Evolutionary conservation across 2,888 invertebrate genomes (phyloP), one percentile per base, ranked within the genome.

Genomic region (Carcina quercana): DNA sequence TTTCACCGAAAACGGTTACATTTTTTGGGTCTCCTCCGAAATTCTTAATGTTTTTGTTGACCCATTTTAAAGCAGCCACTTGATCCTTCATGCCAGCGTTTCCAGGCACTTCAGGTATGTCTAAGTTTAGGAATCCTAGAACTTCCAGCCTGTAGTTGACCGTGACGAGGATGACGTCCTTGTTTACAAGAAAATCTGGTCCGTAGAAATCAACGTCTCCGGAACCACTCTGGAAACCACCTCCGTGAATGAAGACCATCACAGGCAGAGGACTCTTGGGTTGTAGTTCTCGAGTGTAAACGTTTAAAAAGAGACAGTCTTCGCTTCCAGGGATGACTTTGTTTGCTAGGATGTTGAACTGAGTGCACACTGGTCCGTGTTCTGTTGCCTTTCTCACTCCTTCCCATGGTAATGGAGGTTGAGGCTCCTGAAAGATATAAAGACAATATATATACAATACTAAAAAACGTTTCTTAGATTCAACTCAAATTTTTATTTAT

Each of bases 41-140:
- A 3, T 39, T 37, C 0, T 30, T 13, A 10, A 68, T 63, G 26
- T 67, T 67, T 8, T 48, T 43, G 13, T 59, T 43, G 0, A 69
- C 53, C 68, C 67, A 70, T 31, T 43, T 55, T n/a, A 68, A 34
- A 8, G 67, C 66, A 2, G 53, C 48, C 0, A 59, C 58, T 50
- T 65, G 66, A 21, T 70, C 69, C 42, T 86, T 87, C 13, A 87
- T 45, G 0, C 85, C 87, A 34, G 86, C 85, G 50, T 89, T 89
- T 2, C 89, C 88, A 0, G 87, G 86, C 0, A 86, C 86, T 24
- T 83, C 85, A 28, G 52, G 47, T 10, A 85, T 85, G 8, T 65
- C 66, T 1, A 86, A 69, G 15, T 86, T 85, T 1, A 88, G 58
- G 43, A 88, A 88, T 1, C 87, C 87, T 3, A 87, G 44, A 0